Conservation (phyloP, 2,888 invertebrate species). For the Sturmia bella region DNA sequence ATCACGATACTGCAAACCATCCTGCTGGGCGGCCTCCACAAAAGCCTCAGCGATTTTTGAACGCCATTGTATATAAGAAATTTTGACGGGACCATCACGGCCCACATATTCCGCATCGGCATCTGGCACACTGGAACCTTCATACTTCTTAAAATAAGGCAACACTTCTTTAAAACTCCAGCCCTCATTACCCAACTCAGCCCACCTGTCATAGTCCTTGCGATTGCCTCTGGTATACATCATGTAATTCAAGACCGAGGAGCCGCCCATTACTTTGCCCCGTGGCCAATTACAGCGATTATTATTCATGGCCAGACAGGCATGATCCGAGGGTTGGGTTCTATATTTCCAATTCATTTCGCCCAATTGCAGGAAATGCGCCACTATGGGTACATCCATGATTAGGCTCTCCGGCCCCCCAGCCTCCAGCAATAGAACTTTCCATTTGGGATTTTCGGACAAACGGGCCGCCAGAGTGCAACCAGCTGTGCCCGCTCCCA, state of each 20-base stretch:
- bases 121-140: conserved; percentile 86
- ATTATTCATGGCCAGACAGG: conserved; percentile 89
- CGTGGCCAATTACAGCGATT: conserved; percentile 90
- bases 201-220: conserved; percentile 90
- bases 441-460: conserved; percentile 87
- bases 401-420: conserved; percentile 87
- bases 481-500: conserved; percentile 92
- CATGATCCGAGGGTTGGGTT: conserved; percentile 88
- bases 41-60: conserved; percentile 85
- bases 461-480: conserved; percentile 89
- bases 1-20: conserved; percentile 86
- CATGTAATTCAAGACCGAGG: conserved; percentile 91
- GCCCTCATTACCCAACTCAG: conserved; percentile 86
- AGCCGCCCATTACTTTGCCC: conserved; percentile 92
- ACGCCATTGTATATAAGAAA: conserved; percentile 84
- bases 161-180: conserved; percentile 89
- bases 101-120: conserved; percentile 82
- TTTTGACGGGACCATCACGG: conserved; percentile 83
- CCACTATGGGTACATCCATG: conserved; percentile 90
- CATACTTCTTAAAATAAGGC: conserved; percentile 90
- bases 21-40: conserved; percentile 85
- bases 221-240: conserved; percentile 88
- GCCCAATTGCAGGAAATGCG: conserved; percentile 87
- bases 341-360: conserved; percentile 91
- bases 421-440: conserved; percentile 87